These are phyloP conservation scores for Epizoanthus scotinus DNA, from an alignment of 92 coral and sea anemone species.

Conservation along the genomic window DNA sequence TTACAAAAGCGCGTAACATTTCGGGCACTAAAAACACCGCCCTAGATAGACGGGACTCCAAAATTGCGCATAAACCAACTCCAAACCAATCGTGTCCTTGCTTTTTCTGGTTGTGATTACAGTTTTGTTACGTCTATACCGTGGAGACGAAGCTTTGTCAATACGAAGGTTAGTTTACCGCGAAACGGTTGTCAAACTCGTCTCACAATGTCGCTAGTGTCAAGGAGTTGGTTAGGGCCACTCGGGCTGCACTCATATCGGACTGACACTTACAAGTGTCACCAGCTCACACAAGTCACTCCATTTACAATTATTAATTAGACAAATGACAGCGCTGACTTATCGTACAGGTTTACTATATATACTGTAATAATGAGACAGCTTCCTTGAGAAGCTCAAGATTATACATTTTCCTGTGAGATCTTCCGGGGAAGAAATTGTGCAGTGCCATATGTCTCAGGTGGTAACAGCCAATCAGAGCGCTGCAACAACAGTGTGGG, in stretches of 20 bases:
- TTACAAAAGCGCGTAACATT: constrained; percentile 10
- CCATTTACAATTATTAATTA: constrained; percentile 24
- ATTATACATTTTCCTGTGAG: constrained; percentile 71
- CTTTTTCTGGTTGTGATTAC: not conserved
- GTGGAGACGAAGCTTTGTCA: constrained; percentile 5
- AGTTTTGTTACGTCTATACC: not conserved
- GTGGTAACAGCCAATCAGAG: constrained; percentile 95
- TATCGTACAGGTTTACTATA: constrained; percentile 21
- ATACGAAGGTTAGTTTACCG: not conserved
- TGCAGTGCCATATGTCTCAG: constrained; percentile 84
- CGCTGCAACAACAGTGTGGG: constrained; percentile 39
- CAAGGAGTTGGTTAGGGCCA: not conserved
- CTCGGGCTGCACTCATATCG: not conserved
- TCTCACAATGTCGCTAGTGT: not conserved
- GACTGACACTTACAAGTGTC: constrained; percentile 16
- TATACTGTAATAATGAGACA: constrained; percentile 17
- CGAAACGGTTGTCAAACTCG: constrained; percentile 12
- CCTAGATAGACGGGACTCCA: not conserved
- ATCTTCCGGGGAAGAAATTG: constrained; percentile 76
- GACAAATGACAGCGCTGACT: constrained; percentile 32
- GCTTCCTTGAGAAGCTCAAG: constrained; percentile 23
- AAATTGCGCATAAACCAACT: not conserved
- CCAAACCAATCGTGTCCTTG: not conserved
- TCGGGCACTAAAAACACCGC: not conserved
- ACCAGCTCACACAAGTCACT: constrained; percentile 3